These are phyloP conservation scores for Sitobion miscanthi DNA, from an alignment of 1,140 invertebrate species.

Conservation along the genomic window DNA sequence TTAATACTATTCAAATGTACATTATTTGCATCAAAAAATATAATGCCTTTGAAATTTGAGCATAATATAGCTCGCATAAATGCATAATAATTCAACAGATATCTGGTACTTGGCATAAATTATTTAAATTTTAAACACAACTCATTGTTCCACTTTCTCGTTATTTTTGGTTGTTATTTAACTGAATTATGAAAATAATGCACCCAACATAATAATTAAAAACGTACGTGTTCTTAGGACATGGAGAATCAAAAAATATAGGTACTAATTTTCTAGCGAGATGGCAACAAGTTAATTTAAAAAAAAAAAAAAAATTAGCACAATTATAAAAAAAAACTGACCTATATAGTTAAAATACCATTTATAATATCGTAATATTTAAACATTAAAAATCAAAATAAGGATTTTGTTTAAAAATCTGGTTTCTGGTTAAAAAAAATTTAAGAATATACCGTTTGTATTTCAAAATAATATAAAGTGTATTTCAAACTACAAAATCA, in stretches of 20 bases:
- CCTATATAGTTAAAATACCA: background rate
- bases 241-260: background rate
- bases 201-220: background rate
- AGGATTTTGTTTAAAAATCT: too few species aligned
- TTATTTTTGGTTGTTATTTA: background rate
- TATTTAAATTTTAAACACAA: conserved; percentile 32
- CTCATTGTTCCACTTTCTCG: background rate
- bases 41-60: background rate
- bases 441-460: background rate
- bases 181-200: background rate
- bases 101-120: background rate
- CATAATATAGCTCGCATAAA: background rate
- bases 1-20: background rate
- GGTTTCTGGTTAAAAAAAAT: background rate
- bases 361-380: background rate
- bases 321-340: background rate
- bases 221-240: background rate
- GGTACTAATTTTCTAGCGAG: background rate
- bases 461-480: background rate
- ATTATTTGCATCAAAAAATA: background rate
- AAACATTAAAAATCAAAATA: too few species aligned
- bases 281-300: background rate
- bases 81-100: background rate
- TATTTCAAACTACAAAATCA: conserved; percentile 19
- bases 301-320: background rate